These are phyloP conservation scores for Corythornis leucogaster DNA, from an alignment of 2,797 vertebrate genomes.

Conservation along the genomic window DNA sequence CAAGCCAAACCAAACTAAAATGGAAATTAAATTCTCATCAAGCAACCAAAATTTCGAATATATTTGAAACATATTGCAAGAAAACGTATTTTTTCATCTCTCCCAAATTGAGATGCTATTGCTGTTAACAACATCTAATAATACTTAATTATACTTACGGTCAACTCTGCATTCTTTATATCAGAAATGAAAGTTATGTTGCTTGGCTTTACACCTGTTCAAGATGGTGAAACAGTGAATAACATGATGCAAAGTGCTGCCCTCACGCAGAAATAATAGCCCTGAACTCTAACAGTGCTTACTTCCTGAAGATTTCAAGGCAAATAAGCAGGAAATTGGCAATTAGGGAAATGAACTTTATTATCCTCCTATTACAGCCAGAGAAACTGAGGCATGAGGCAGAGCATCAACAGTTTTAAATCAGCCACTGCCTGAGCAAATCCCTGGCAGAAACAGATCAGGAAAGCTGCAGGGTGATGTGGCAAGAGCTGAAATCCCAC, in stretches of 20 bases:
- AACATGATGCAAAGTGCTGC: not conserved
- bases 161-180: not conserved
- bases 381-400: slow-evolving; percentile 37
- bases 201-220: not conserved
- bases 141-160: not conserved
- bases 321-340: not conserved
- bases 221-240: not conserved
- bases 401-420: not conserved
- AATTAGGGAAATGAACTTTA: not conserved
- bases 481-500: not conserved
- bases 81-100: not conserved
- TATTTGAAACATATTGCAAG: not conserved
- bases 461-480: not conserved
- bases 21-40: not conserved
- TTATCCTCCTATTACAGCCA: not conserved
- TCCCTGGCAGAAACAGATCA: not conserved
- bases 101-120: not conserved
- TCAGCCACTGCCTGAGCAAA: not conserved
- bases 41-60: not conserved
- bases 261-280: not conserved
- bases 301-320: not conserved
- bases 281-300: not conserved
- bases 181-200: not conserved
- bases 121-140: not conserved
- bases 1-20: not conserved